Evolutionary conservation across 2,888 invertebrate genomes (phyloP).

Genomic region (Scaptomyza flava): DNA sequence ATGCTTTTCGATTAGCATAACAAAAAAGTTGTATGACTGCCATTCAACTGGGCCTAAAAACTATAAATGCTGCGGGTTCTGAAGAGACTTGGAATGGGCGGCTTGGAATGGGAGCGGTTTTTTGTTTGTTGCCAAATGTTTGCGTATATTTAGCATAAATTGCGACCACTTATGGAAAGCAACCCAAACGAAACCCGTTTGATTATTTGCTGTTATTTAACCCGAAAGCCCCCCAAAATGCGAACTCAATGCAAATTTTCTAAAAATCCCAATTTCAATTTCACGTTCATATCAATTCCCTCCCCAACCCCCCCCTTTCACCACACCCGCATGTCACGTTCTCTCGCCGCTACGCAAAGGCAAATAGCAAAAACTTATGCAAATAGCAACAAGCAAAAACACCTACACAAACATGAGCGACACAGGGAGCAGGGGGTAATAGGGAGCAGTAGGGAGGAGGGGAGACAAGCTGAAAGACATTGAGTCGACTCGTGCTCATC

Average conservation of each 20-base stretch:
- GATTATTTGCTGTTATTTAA: conserved; percentile 37
- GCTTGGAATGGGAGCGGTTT: not conserved
- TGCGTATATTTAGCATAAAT: conserved; percentile 45
- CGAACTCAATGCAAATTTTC: conserved; percentile 43
- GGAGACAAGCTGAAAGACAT: conserved; percentile 1
- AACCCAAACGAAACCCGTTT: conserved; percentile 47
- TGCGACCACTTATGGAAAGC: conserved; percentile 36
- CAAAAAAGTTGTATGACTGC: not conserved
- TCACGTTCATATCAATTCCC: conserved; percentile 30
- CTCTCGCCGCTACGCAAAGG: conserved; percentile 31
- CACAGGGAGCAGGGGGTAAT: conserved; percentile 2
- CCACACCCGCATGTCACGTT: conserved; percentile 20
- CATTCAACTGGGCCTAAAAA: not conserved
- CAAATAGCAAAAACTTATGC: conserved; percentile 62
- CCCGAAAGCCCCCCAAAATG: conserved; percentile 10
- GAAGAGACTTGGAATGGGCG: not conserved
- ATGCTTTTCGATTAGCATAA: not conserved
- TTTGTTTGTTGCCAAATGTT: conserved; percentile 20
- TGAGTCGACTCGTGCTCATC: conserved; percentile 27
- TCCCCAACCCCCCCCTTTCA: not conserved
- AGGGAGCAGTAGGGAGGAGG: not conserved
- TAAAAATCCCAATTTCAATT: conserved; percentile 42
- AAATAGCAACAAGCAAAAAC: conserved; percentile 66
- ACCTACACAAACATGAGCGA: conserved; percentile 64
- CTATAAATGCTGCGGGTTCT: conserved; percentile 1